These are phyloP conservation scores for Chymomyza costata DNA, from an alignment of 1,140 invertebrate species.

Conservation along the genomic window DNA sequence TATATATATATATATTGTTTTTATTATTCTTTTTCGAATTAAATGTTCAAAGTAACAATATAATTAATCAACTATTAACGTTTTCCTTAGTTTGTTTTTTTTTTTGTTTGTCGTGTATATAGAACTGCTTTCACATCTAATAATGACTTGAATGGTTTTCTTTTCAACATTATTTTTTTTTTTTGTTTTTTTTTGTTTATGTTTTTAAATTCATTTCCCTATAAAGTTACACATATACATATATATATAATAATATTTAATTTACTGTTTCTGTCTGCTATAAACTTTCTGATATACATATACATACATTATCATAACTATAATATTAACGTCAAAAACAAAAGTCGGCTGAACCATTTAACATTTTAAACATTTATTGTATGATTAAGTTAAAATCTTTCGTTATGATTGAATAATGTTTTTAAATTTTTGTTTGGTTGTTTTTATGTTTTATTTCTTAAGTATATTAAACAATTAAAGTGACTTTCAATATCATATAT, in stretches of 20 bases:
- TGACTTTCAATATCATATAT: constrained; percentile 49
- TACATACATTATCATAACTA: constrained; percentile 68
- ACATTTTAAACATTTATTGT: constrained; percentile 66
- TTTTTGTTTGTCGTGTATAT: constrained; percentile 42
- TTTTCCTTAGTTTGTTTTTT: constrained; percentile 39
- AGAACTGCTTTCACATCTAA: constrained; percentile 69
- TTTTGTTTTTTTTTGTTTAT: constrained; percentile 44
- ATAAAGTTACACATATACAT: constrained; percentile 58
- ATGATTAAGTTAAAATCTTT: constrained; percentile 66
- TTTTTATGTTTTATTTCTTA: constrained; percentile 22
- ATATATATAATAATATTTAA: constrained; percentile 48
- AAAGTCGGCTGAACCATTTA: constrained; percentile 62
- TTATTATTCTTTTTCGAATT: constrained; percentile 54
- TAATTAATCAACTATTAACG: constrained; percentile 72
- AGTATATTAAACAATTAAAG: constrained; percentile 56
- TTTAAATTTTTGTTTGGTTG: constrained; percentile 19
- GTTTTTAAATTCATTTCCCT: constrained; percentile 66
- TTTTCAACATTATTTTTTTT: constrained; percentile 60
- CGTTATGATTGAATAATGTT: constrained; percentile 62
- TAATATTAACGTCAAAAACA: constrained; percentile 56
- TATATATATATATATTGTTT: constrained; percentile 53
- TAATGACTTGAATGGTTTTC: constrained; percentile 67
- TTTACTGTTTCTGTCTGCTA: constrained; percentile 25
- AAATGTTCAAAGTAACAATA: constrained; percentile 72
- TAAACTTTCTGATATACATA: constrained; percentile 64